Conservation (phyloP, 2,888 invertebrate genomes). For the Papilio elwesi region DNA sequence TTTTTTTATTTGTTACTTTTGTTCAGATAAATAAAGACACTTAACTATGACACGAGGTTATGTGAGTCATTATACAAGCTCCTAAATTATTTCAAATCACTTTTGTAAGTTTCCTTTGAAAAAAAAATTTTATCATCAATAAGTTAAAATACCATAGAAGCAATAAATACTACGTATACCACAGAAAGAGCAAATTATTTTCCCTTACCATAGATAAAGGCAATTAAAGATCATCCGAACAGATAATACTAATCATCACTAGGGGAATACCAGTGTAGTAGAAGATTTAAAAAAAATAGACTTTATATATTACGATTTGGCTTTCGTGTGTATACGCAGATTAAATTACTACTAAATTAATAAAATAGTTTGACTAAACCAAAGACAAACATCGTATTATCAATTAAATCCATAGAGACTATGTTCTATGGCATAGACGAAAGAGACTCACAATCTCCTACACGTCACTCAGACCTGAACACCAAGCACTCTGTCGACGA, state of each 20-base stretch:
- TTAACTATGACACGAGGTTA: constrained; percentile 42
- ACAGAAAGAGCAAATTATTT: too few relatives aligned
- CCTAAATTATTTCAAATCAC: neutral
- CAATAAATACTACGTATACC: too few relatives aligned
- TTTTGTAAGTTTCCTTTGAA: neutral
- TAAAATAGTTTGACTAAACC: neutral
- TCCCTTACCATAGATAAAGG: too few relatives aligned
- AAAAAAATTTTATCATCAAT: neutral
- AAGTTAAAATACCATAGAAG: too few relatives aligned
- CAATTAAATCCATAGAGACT: neutral
- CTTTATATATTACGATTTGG: too few relatives aligned
- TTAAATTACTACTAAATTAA: too few relatives aligned
- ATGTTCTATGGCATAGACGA: neutral
- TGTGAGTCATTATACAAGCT: constrained; percentile 24
- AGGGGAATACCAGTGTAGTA: too few relatives aligned
- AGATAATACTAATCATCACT: too few relatives aligned
- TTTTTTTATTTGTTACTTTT: neutral
- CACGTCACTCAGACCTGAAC: constrained; percentile 88
- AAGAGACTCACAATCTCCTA: constrained; percentile 46
- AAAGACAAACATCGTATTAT: neutral
- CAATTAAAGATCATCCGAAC: too few relatives aligned
- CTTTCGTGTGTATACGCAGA: too few relatives aligned
- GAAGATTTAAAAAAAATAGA: too few relatives aligned
- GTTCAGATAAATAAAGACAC: constrained; percentile 46
- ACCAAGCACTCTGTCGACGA: constrained; percentile 92